phyloP scores from a whole-genome alignment of 35 echinoderm and acorn worm species.

The Heliocidaris tuberculata region DNA sequence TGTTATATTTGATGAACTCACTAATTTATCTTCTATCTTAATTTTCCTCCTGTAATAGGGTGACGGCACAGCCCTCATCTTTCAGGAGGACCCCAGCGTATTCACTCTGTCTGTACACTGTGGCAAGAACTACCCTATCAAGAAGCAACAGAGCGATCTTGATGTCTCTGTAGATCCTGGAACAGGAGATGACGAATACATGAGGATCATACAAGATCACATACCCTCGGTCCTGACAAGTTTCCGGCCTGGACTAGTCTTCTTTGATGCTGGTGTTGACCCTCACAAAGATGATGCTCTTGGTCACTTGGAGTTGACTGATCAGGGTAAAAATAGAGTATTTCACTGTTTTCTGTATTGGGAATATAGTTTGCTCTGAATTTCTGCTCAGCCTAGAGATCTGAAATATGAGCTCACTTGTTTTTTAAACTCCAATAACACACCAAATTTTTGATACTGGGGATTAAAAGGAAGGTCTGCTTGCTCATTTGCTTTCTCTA shows the following conservation, averaged over 20 bases:
- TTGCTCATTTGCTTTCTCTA: no score
- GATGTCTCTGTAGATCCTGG: constrained; percentile 66
- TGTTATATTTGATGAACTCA: no score
- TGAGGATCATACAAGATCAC: constrained; percentile 61
- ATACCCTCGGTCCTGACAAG: constrained; percentile 63
- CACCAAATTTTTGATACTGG: no score
- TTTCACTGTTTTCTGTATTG: not conserved
- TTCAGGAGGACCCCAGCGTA: constrained; percentile 59
- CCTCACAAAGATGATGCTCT: constrained; percentile 75
- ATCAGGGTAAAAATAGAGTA: constrained; percentile 47
- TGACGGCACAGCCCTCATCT: constrained; percentile 81
- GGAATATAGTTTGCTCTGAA: not conserved
- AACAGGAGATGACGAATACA: constrained; percentile 64
- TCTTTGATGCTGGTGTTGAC: constrained; percentile 86
- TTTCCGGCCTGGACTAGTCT: constrained; percentile 63
- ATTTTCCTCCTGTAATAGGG: constrained; percentile 39
- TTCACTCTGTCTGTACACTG: constrained; percentile 87
- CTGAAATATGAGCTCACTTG: no score
- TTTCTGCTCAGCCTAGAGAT: no score
- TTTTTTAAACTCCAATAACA: no score
- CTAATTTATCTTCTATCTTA: no score
- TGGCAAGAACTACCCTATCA: constrained; percentile 74
- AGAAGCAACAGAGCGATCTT: constrained; percentile 71
- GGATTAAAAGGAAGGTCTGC: no score
- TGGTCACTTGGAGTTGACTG: constrained; percentile 73